phyloP scores from a whole-genome alignment of 2,797 vertebrate species.

The Rhincodon typus region DNA sequence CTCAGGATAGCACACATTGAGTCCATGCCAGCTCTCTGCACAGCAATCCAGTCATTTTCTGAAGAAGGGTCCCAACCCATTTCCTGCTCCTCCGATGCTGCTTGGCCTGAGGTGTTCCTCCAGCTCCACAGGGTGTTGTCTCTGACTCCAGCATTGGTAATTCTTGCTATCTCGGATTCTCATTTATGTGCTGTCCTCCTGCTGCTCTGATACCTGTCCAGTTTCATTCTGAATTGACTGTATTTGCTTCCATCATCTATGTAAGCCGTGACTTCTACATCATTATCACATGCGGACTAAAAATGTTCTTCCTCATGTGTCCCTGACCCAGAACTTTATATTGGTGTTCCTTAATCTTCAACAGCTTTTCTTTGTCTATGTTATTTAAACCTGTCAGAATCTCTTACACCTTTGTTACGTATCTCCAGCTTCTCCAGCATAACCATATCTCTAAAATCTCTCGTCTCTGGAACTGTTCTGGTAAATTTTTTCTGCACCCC shows the following conservation, averaged over 20 bases:
- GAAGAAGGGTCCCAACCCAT: too few relatives aligned
- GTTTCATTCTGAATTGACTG: background rate
- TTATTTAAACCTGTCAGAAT: background rate
- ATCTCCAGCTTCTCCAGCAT: background rate
- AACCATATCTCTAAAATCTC: background rate
- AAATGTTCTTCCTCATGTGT: background rate
- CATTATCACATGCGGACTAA: background rate
- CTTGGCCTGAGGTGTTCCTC: too few relatives aligned
- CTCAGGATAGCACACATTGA: background rate
- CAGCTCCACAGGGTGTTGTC: too few relatives aligned
- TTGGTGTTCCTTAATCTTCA: background rate
- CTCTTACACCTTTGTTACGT: too few relatives aligned
- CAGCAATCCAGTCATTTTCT: background rate
- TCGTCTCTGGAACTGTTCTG: too few relatives aligned
- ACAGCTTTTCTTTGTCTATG: background rate
- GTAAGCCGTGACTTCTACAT: background rate
- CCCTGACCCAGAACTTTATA: background rate
- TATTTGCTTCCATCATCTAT: background rate
- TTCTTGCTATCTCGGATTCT: too few relatives aligned
- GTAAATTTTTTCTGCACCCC: too few relatives aligned
- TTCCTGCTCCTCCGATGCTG: too few relatives aligned
- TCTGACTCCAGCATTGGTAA: too few relatives aligned
- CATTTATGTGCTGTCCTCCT: background rate
- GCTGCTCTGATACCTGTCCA: background rate
- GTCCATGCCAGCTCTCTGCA: background rate